Percentiles rank a stretch among this genome's conserved stretches.
phyloP scores from a whole-genome alignment of 2,797 vertebrate genomes.

The Sebastes goodei region DNA sequence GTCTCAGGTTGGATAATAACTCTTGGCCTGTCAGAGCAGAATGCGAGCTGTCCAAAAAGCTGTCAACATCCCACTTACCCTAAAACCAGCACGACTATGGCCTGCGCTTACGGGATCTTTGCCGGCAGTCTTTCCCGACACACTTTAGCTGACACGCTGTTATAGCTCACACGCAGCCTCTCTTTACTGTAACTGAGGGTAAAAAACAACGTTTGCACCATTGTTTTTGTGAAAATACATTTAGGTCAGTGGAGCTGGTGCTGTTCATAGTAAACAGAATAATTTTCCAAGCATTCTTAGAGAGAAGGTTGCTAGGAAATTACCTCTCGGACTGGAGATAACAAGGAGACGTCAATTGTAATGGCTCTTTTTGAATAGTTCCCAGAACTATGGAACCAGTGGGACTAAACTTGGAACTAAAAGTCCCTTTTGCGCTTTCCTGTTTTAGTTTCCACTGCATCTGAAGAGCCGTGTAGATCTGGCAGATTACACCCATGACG shows the following conservation, averaged over 20 bases:
- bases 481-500: not conserved
- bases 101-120: conserved; percentile 72
- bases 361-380: not conserved
- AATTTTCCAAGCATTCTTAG: not conserved
- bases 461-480: not conserved
- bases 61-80: conserved; percentile 81
- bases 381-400: not conserved
- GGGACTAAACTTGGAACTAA: not conserved
- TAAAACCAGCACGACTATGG: conserved; percentile 63
- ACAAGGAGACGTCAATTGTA: not conserved
- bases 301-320: not conserved
- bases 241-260: not conserved
- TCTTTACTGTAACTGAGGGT: conserved; percentile 25
- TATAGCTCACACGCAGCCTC: conserved; percentile 22
- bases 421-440: not conserved
- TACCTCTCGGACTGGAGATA: not conserved
- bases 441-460: not conserved
- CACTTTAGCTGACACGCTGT: conserved; percentile 61
- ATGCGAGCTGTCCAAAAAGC: conserved; percentile 75
- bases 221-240: conserved; percentile 29
- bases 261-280: not conserved
- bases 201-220: conserved; percentile 27
- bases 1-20: conserved; percentile 80
- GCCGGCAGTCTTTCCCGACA: conserved; percentile 67
- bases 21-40: conserved; percentile 73